These are phyloP conservation scores for Leptura quadrifasciata DNA, from an alignment of 2,888 invertebrate species.

Conservation along the genomic window DNA sequence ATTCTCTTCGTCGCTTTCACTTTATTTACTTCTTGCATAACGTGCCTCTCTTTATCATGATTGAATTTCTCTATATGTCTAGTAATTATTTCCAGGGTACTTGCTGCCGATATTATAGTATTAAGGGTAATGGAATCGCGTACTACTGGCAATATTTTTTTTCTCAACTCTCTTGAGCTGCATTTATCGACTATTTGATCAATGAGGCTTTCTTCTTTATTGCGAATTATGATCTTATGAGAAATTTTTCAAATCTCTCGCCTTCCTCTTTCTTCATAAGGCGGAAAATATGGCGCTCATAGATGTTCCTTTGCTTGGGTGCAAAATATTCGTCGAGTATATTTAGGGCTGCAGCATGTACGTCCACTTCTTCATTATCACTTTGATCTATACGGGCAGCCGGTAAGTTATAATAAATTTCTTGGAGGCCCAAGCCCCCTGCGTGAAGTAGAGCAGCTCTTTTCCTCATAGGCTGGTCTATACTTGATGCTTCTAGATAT, in stretches of 20 bases:
- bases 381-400: constrained; percentile 37
- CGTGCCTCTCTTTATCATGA: background rate
- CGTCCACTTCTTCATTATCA: constrained; percentile 36
- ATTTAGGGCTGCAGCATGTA: constrained; percentile 51
- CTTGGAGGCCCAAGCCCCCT: constrained; percentile 55
- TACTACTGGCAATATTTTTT: constrained; percentile 31
- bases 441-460: constrained; percentile 50
- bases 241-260: constrained; percentile 65
- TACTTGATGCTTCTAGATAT: constrained; percentile 50
- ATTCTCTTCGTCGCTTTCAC: too few species aligned
- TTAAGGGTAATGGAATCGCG: constrained; percentile 26
- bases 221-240: constrained; percentile 58
- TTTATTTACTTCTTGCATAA: too few species aligned
- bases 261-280: constrained; percentile 61
- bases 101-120: constrained; percentile 32
- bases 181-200: constrained; percentile 47
- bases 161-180: constrained; percentile 22
- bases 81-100: constrained; percentile 32
- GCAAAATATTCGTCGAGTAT: constrained; percentile 57
- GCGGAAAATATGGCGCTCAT: constrained; percentile 63
- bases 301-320: constrained; percentile 53
- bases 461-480: constrained; percentile 45
- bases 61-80: constrained; percentile 30
- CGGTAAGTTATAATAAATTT: constrained; percentile 57
- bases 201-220: constrained; percentile 44